phyloP scores from a whole-genome alignment of 2,797 vertebrate species.

The Fringilla coelebs region DNA sequence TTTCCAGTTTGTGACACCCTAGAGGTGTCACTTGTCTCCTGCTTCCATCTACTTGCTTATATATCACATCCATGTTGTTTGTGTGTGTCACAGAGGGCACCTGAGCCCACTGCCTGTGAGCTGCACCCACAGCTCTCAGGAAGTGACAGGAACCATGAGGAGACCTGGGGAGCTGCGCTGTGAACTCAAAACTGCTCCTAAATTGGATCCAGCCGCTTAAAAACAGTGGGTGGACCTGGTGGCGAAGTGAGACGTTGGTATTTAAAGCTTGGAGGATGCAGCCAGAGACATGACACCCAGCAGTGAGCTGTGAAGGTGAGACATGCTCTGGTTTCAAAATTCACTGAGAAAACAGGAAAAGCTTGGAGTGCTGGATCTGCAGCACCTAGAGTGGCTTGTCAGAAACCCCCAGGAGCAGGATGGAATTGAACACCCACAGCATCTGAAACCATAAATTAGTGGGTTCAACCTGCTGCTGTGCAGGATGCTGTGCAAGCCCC shows the following conservation, averaged over 20 bases:
- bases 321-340: background rate
- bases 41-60: background rate
- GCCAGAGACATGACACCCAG: background rate
- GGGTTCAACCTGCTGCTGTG: background rate
- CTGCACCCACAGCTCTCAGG: background rate
- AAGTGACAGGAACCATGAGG: rapidly evolving
- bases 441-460: background rate
- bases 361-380: background rate
- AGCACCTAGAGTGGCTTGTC: background rate
- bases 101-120: rapidly evolving
- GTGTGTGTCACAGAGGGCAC: background rate
- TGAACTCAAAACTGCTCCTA: background rate
- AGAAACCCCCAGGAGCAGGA: background rate
- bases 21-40: background rate
- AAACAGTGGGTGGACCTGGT: constrained; percentile 25
- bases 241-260: background rate
- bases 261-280: constrained; percentile 17
- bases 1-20: background rate
- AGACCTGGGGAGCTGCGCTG: background rate
- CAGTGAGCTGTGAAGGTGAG: background rate
- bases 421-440: background rate
- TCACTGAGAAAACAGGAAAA: background rate
- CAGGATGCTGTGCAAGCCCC: background rate
- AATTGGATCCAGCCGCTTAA: background rate
- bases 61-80: rapidly evolving